Evolutionary conservation across 2,888 invertebrate genomes (phyloP).

Genomic region (Conus canariensis): DNA sequence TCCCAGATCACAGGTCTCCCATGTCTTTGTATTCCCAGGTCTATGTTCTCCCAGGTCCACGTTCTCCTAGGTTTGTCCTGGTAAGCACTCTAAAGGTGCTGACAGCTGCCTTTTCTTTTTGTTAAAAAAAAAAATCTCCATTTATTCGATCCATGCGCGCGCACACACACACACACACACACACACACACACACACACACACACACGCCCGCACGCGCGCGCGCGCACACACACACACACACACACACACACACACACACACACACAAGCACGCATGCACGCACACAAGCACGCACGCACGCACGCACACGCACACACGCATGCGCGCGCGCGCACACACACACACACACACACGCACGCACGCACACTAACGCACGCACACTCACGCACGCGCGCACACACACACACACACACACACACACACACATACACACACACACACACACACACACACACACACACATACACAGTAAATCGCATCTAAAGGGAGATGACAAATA

Average conservation of each 20-base stretch:
- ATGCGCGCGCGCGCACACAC: background rate
- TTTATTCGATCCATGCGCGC: background rate
- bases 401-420: no score
- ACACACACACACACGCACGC: background rate
- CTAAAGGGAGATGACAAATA: no score
- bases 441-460: no score
- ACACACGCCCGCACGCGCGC: background rate
- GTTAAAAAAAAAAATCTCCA: no score
- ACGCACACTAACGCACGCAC: background rate
- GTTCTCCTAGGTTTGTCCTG: no score
- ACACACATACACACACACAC: no score
- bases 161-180: background rate
- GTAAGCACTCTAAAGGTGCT: no score
- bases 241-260: background rate
- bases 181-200: background rate
- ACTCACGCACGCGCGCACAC: background rate
- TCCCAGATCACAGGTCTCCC: no score
- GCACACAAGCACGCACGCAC: background rate
- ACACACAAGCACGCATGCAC: background rate
- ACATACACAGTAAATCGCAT: no score
- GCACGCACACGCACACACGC: background rate
- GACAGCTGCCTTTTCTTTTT: no score
- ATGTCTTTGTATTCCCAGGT: no score
- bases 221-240: background rate
- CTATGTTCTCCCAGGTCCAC: no score